phyloP scores from a whole-genome alignment of 1,140 invertebrate species.

The Amyelois transitella region DNA sequence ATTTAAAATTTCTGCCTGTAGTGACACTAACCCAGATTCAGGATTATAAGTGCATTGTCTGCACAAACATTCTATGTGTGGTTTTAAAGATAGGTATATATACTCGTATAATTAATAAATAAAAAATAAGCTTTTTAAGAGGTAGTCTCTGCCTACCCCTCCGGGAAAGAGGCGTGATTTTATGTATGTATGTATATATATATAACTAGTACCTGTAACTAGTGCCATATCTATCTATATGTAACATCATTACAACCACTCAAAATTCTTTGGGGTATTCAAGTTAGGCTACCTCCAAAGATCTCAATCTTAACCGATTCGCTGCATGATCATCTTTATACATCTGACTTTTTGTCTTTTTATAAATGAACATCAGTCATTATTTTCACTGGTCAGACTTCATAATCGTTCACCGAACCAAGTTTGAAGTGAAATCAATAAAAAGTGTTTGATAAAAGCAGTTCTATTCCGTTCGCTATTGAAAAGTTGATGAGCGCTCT shows the following conservation, averaged over 20 bases:
- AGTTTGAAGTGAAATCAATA: neutral
- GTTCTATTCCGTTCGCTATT: neutral
- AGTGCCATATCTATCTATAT: too few species aligned
- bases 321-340: too few species aligned
- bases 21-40: neutral
- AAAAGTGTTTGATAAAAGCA: constrained; percentile 5
- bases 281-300: too few species aligned
- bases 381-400: neutral
- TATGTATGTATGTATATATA: neutral
- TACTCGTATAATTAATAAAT: neutral
- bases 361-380: neutral
- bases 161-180: neutral
- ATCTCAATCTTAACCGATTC: too few species aligned
- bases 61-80: too few species aligned
- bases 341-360: neutral
- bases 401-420: too few species aligned
- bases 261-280: too few species aligned
- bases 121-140: too few species aligned
- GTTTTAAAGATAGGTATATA: too few species aligned
- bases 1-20: neutral
- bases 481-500: constrained; percentile 1
- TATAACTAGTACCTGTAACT: too few species aligned
- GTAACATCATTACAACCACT: too few species aligned
- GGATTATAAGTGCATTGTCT: neutral
- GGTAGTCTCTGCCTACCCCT: too few species aligned